phyloP scores from a whole-genome alignment of 2,888 invertebrate genomes.

The Luffia ferchaultella region DNA sequence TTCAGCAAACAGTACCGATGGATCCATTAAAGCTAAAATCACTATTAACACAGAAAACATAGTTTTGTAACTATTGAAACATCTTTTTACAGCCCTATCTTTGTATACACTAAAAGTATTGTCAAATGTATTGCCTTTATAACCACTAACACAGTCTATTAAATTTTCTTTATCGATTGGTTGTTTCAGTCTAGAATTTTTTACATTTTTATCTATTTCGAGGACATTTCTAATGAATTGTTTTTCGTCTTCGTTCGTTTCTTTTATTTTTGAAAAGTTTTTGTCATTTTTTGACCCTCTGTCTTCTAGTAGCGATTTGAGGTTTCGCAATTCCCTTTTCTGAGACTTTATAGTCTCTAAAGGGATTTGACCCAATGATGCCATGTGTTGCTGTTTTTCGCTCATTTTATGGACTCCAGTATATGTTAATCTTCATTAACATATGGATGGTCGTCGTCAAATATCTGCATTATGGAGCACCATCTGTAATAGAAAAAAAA shows the following conservation, averaged over 20 bases:
- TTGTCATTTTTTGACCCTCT: slow-evolving; percentile 35
- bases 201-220: slow-evolving; percentile 22
- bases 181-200: slow-evolving; percentile 33
- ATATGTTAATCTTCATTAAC: neutral
- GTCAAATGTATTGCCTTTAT: slow-evolving; percentile 20
- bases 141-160: slow-evolving; percentile 20
- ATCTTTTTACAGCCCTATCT: slow-evolving; percentile 18
- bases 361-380: slow-evolving; percentile 20
- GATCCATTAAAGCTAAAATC: slow-evolving; percentile 33
- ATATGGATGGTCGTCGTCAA: slow-evolving; percentile 27
- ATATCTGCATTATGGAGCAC: slow-evolving; percentile 38
- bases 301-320: slow-evolving; percentile 52
- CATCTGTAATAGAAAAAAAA: slow-evolving; percentile 46
- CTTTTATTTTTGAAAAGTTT: slow-evolving; percentile 1
- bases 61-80: slow-evolving; percentile 53
- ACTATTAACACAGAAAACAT: slow-evolving; percentile 45
- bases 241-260: slow-evolving; percentile 18
- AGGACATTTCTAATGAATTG: slow-evolving; percentile 19
- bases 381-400: slow-evolving; percentile 21
- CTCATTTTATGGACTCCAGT: slow-evolving; percentile 23
- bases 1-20: slow-evolving; percentile 29
- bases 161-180: slow-evolving; percentile 37
- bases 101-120: neutral
- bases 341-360: slow-evolving; percentile 39
- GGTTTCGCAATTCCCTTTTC: slow-evolving; percentile 43